phyloP scores from a whole-genome alignment of 2,888 invertebrate genomes.

The Lycaena phlaeas region DNA sequence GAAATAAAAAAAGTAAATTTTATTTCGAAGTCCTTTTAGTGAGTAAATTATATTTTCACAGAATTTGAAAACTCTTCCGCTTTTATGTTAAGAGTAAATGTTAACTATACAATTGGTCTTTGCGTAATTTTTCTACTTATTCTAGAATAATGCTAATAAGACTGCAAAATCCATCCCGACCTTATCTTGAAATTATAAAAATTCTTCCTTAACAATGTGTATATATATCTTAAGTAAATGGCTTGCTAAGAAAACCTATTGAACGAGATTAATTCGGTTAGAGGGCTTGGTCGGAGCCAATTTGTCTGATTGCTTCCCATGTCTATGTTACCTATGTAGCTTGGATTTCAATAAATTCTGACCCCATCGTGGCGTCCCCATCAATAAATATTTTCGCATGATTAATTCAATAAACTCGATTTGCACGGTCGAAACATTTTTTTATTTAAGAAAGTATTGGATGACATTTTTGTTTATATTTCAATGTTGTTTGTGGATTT shows the following conservation, averaged over 20 bases:
- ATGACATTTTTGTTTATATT: slow-evolving; percentile 10
- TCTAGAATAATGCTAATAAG: no score
- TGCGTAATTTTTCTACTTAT: no score
- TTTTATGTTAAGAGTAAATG: no score
- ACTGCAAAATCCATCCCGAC: no score
- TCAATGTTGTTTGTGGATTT: slow-evolving; percentile 4
- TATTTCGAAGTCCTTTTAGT: no score
- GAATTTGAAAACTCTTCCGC: no score
- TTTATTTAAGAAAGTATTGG: slow-evolving; percentile 31
- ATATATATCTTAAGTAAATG: slow-evolving; percentile 49
- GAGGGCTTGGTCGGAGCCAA: slow-evolving; percentile 67
- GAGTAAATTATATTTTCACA: no score
- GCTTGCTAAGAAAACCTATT: slow-evolving; percentile 66
- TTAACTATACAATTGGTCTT: no score
- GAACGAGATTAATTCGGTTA: slow-evolving; percentile 64
- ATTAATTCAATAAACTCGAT: slow-evolving; percentile 63
- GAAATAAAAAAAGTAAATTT: no score
- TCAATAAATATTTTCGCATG: slow-evolving; percentile 72
- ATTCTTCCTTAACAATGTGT: slow-evolving; percentile 9
- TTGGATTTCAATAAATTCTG: slow-evolving; percentile 67
- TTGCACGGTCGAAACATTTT: slow-evolving; percentile 41
- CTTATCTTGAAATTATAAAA: no score
- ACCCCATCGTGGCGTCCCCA: slow-evolving; percentile 64
- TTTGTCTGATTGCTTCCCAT: slow-evolving; percentile 73
- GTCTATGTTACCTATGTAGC: slow-evolving; percentile 56